phyloP scores from a whole-genome alignment of 2,888 invertebrate genomes.

The Hypsopygia costalis region DNA sequence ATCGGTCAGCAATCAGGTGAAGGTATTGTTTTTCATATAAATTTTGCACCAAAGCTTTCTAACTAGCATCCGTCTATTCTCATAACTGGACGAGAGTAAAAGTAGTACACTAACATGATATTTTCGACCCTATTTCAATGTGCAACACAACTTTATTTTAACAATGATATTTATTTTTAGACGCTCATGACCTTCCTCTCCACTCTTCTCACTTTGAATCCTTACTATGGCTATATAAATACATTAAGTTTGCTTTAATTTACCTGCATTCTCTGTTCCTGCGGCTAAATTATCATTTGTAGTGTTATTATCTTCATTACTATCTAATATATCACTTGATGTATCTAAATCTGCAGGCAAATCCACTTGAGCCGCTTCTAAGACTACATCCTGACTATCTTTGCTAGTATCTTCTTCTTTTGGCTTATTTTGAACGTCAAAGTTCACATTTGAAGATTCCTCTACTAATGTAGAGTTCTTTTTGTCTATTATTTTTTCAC shows the following conservation, averaged over 20 bases:
- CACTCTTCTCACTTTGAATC: too few relatives aligned
- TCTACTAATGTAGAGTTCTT: neutral
- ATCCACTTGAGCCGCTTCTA: slow-evolving; percentile 28
- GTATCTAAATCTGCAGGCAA: slow-evolving; percentile 37
- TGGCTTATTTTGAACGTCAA: slow-evolving; percentile 25
- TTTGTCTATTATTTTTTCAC: slow-evolving; percentile 26
- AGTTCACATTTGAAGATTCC: slow-evolving; percentile 2
- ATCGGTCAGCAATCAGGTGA: too few relatives aligned
- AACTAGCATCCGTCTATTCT: too few relatives aligned
- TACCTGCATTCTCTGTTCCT: slow-evolving; percentile 18
- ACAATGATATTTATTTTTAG: too few relatives aligned
- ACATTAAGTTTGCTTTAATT: neutral
- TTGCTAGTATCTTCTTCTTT: slow-evolving; percentile 17
- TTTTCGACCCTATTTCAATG: too few relatives aligned
- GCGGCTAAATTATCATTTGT: slow-evolving; percentile 21
- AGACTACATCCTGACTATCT: slow-evolving; percentile 13
- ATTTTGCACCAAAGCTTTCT: too few relatives aligned
- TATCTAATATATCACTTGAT: slow-evolving; percentile 34
- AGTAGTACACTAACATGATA: too few relatives aligned
- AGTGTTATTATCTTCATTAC: slow-evolving; percentile 26
- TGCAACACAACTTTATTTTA: too few relatives aligned
- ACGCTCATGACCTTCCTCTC: too few relatives aligned
- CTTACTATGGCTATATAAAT: too few relatives aligned
- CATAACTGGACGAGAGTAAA: too few relatives aligned
- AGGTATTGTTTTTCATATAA: too few relatives aligned